Conservation (phyloP, 2,113 vertebrate genomes). For the Sander lucioperca region DNA sequence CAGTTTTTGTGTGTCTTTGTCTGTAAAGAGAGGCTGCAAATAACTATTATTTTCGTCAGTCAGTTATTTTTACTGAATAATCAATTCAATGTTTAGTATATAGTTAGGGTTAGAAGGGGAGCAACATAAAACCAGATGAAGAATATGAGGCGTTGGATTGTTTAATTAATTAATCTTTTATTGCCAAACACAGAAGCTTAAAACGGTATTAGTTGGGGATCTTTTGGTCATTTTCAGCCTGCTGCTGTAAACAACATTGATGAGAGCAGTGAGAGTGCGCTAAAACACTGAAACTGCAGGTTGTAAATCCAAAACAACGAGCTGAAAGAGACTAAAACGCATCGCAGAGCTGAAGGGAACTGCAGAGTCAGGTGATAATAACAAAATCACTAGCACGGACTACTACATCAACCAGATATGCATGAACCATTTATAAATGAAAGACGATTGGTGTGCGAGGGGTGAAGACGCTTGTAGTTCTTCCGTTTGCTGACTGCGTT, state of each 20-base stretch:
- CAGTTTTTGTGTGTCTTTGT: conserved; percentile 15
- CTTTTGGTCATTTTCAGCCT: background rate
- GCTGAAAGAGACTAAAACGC: background rate
- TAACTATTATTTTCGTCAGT: background rate
- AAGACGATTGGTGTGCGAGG: too few relatives aligned
- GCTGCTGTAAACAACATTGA: background rate
- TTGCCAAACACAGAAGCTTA: background rate
- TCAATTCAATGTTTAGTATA: background rate
- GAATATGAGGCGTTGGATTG: background rate
- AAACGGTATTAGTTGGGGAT: background rate
- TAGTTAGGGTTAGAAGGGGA: background rate
- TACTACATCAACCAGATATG: too few relatives aligned
- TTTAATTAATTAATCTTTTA: background rate
- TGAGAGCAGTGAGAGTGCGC: background rate
- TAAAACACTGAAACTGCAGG: background rate
- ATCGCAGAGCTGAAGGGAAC: background rate
- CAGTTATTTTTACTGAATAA: background rate
- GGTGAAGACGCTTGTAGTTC: too few relatives aligned
- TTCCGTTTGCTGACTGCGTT: too few relatives aligned
- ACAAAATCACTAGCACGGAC: too few relatives aligned
- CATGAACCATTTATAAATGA: too few relatives aligned
- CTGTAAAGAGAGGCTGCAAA: background rate
- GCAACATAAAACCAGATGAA: background rate
- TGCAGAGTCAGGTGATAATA: background rate
- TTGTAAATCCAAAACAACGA: background rate